Conservation (phyloP, 1,140 invertebrate species). For the Anastatus disparis region DNA sequence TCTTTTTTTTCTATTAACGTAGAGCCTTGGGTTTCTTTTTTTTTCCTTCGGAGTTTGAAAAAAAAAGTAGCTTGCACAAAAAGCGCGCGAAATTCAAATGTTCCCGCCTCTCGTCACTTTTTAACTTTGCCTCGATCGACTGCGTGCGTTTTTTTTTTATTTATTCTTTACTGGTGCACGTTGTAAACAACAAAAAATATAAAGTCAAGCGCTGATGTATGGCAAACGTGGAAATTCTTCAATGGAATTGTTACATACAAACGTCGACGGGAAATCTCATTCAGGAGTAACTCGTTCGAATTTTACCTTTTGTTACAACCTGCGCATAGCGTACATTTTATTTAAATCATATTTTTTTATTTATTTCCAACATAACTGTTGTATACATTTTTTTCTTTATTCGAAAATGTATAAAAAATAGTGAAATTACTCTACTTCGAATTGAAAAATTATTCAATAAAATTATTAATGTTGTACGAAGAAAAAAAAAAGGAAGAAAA, state of each 20-base stretch:
- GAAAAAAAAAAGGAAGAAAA: neutral
- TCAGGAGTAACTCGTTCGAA: neutral
- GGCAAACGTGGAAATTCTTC: neutral
- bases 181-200: neutral
- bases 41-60: too few species aligned
- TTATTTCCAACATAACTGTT: too few species aligned
- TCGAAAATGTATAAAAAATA: too few species aligned
- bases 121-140: neutral
- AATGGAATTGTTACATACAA: neutral
- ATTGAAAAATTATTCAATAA: too few species aligned
- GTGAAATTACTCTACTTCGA: too few species aligned
- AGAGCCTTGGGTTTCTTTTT: neutral
- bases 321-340: too few species aligned
- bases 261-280: neutral
- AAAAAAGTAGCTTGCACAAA: neutral
- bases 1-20: neutral
- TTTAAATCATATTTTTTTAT: too few species aligned
- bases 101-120: conserved; percentile 22
- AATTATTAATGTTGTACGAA: too few species aligned
- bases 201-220: neutral
- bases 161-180: neutral
- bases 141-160: neutral
- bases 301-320: neutral
- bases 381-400: too few species aligned
- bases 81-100: conserved; percentile 28